Base-by-base conservation (phyloP, 37 sponge, comb jelly and placozoan species). In the Chondrosia reniformis region DNA sequence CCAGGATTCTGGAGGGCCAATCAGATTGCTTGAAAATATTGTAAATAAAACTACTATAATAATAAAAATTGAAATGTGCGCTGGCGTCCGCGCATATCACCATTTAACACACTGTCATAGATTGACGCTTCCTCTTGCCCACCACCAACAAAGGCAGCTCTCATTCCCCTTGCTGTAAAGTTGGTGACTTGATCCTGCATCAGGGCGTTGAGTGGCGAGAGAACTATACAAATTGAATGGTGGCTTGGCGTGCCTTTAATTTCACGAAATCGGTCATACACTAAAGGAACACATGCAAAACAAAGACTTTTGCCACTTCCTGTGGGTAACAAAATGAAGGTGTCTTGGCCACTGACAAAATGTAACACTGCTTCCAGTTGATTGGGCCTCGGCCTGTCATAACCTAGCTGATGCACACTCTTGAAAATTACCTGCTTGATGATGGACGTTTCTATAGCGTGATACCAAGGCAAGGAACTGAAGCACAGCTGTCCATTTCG, bases 141-240 rank as follows among this genome's bases (percentile, higher is more conserved):
- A 0, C 24, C 39, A 3, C 42, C 72, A 40, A 41, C 39, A 40
- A 6, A 69, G 42, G 43, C 72, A 19, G 72, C 72, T 69, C 21
- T 69, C 72, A 69, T 39, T 39, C 72, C 72, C 42, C 72, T 69
- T 22, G 37, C 15, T 40, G 39, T 41, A 25, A 69, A 69, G 72
- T 25, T 69, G n/a, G 15, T 40, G 37, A 69, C 72, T 6, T 69
- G 72, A 69, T 69, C 72, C 9, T 69, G 39, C 72, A 69, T 69
- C 72, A 69, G 24, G 15, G 72, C 72, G 42, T 24, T 39, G 3
- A 69, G 15, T 1, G 72, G 72, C 72, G 72, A 69, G 2, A 69
- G 44, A 40, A 69, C 9, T 21, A 69, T 22, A 44, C 72, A 69
- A 21, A 69, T 69, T 17, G 72, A 69, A n/a, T n/a, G n/a, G n/a